Conservation (phyloP, 2,113 vertebrate species). For the Verasper variegatus region DNA sequence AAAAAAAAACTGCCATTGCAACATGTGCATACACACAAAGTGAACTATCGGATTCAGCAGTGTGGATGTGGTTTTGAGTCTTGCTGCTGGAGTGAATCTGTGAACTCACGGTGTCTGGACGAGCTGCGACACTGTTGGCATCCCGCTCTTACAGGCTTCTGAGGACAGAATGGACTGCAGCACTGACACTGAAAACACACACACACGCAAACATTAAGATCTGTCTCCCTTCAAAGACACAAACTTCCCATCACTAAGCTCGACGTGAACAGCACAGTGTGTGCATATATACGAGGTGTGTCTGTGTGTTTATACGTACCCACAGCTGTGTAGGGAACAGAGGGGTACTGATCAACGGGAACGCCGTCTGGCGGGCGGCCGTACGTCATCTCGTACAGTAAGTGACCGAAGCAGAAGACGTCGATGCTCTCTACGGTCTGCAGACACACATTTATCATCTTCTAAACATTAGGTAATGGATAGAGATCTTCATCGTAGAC, state of each 20-base stretch:
- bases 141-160: slow-evolving; percentile 93
- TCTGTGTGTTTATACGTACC: slow-evolving; percentile 81
- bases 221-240: no score
- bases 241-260: no score
- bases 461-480: background rate
- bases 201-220: background rate
- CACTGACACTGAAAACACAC: slow-evolving; percentile 86
- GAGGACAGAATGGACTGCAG: slow-evolving; percentile 95
- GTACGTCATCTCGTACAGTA: slow-evolving; percentile 96
- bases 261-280: no score
- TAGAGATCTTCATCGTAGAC: no score
- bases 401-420: slow-evolving; percentile 93
- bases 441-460: background rate
- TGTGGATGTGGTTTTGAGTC: background rate
- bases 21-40: background rate
- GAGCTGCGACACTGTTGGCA: slow-evolving; percentile 91
- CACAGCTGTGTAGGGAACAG: slow-evolving; percentile 85
- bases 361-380: slow-evolving; percentile 89
- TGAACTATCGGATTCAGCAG: background rate
- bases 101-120: slow-evolving; percentile 92
- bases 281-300: background rate
- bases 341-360: slow-evolving; percentile 89
- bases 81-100: background rate
- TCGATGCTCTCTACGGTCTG: slow-evolving; percentile 94
- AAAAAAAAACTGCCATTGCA: background rate